A percentile compares a stretch with the other conserved stretches of the same genome.
phyloP scores from a whole-genome alignment of 2,888 invertebrate genomes.

The Heliconius erato region DNA sequence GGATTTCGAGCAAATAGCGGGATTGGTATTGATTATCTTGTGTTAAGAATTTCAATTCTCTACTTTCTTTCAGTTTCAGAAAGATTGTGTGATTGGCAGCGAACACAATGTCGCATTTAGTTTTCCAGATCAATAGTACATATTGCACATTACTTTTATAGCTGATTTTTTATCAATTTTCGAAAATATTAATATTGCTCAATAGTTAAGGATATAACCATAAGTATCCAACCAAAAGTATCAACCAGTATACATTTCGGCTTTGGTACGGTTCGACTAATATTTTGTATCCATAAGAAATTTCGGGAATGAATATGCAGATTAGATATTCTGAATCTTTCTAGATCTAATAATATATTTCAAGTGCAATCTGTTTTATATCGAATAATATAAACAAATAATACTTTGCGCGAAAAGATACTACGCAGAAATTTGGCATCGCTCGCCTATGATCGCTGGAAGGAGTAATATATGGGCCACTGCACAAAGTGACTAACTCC shows the following conservation, averaged over 20 bases:
- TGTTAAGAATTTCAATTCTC: too few relatives aligned
- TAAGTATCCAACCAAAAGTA: too few relatives aligned
- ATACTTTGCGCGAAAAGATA: slow-evolving; percentile 59
- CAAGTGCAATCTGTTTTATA: slow-evolving; percentile 51
- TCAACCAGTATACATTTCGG: too few relatives aligned
- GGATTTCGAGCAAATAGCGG: neutral
- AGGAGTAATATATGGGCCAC: slow-evolving; percentile 43
- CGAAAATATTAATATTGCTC: too few relatives aligned
- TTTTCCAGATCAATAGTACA: neutral
- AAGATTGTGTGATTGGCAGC: neutral
- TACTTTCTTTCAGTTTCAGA: neutral
- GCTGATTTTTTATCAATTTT: neutral
- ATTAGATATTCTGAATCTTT: slow-evolving; percentile 38
- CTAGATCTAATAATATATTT: slow-evolving; percentile 35
- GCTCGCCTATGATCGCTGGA: slow-evolving; percentile 48
- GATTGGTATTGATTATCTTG: too few relatives aligned
- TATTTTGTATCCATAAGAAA: neutral
- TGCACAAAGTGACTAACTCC: too few relatives aligned
- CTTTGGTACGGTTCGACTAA: neutral
- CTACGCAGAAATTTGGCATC: slow-evolving; percentile 59
- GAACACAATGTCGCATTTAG: neutral
- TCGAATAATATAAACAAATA: slow-evolving; percentile 51
- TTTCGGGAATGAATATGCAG: slow-evolving; percentile 6
- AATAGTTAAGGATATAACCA: too few relatives aligned
- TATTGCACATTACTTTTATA: too few relatives aligned